phyloP scores from a whole-genome alignment of 2,113 vertebrate species.

The Probosciger aterrimus region DNA sequence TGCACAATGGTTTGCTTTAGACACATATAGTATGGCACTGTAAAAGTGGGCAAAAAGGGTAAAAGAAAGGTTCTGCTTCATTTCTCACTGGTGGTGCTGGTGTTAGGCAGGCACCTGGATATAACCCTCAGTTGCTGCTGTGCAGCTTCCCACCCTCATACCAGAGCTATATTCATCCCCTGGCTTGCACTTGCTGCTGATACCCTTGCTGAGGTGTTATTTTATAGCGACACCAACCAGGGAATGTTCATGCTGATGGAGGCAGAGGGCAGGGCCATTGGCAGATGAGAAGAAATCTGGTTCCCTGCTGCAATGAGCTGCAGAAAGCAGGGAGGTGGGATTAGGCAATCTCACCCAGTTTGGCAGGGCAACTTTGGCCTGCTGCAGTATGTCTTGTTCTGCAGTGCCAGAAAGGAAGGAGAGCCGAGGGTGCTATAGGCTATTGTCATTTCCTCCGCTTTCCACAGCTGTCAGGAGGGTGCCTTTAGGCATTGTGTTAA shows the following conservation, averaged over 20 bases:
- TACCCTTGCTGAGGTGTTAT: not conserved
- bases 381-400: not conserved
- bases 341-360: not conserved
- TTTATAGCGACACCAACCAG: not conserved
- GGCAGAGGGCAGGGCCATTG: not conserved
- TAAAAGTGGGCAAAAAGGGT: not conserved
- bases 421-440: slow-evolving; percentile 29
- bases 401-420: slow-evolving; percentile 2
- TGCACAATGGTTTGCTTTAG: not conserved
- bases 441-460: slow-evolving; percentile 38
- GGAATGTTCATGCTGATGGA: not conserved
- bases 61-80: not conserved
- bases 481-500: slow-evolving; percentile 44
- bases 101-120: not conserved
- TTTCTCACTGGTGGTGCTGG: not conserved
- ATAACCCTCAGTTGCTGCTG: not conserved
- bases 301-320: not conserved
- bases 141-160: not conserved
- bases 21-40: not conserved
- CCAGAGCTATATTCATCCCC: not conserved
- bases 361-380: not conserved
- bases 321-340: not conserved
- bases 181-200: not conserved
- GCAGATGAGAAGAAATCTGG: not conserved
- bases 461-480: not conserved